phyloP scores from a whole-genome alignment of 2,888 invertebrate species.

The Sycophila texana region DNA sequence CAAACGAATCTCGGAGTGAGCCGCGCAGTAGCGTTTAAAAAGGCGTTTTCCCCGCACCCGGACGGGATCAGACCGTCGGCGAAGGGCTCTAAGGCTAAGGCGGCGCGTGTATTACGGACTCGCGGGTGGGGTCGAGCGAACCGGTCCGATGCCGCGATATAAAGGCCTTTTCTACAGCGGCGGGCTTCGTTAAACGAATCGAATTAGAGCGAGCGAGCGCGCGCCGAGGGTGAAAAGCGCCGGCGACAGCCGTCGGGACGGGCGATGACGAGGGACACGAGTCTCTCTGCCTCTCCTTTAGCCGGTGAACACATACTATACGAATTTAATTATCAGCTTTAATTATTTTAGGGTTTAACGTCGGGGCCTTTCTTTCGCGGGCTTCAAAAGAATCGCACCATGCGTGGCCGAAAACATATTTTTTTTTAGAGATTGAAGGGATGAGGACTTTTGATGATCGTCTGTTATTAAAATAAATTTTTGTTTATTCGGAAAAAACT shows the following conservation, averaged over 20 bases:
- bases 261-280: conserved; percentile 56
- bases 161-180: conserved; percentile 58
- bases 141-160: conserved; percentile 53
- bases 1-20: neutral
- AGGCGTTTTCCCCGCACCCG: neutral
- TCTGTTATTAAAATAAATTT: too few species aligned
- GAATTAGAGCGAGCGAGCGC: conserved; percentile 48
- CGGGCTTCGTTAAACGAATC: conserved; percentile 66
- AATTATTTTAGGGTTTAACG: conserved; percentile 33
- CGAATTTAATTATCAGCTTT: conserved; percentile 42
- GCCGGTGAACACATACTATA: conserved; percentile 7
- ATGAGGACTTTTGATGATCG: too few species aligned
- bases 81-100: too few species aligned
- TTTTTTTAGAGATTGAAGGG: conserved; percentile 1
- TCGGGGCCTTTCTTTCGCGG: conserved; percentile 7
- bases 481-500: too few species aligned
- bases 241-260: conserved; percentile 56
- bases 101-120: too few species aligned
- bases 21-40: neutral
- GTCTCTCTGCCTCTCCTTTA: conserved; percentile 40
- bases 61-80: too few species aligned
- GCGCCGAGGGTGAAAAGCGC: conserved; percentile 45
- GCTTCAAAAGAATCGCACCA: neutral
- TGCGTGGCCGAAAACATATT: neutral
- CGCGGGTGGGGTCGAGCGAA: too few species aligned